Conservation (phyloP, 2,888 invertebrate species). For the Acleris literana region DNA sequence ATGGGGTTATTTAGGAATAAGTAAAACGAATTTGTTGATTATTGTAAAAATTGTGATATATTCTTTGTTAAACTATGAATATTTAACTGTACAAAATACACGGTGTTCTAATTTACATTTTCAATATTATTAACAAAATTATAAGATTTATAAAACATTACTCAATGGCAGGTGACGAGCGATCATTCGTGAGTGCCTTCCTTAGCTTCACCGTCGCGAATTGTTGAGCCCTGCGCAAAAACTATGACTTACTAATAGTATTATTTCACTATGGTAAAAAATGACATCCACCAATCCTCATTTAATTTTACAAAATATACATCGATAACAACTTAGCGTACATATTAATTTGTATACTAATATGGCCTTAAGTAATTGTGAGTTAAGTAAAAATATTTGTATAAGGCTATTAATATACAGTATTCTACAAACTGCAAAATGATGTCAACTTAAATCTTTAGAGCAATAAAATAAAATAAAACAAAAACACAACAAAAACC, state of each 20-base stretch:
- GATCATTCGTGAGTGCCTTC: constrained; percentile 93
- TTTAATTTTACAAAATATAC: constrained; percentile 20
- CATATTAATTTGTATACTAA: constrained; percentile 31
- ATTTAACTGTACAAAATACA: constrained; percentile 84
- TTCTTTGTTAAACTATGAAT: constrained; percentile 83
- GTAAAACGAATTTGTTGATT: constrained; percentile 61
- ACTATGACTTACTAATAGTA: constrained; percentile 36
- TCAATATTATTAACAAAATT: constrained; percentile 79
- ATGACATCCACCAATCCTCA: background rate
- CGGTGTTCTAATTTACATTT: constrained; percentile 79
- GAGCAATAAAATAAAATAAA: constrained; percentile 37
- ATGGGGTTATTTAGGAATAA: background rate
- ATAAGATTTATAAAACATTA: constrained; percentile 70
- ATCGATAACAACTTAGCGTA: constrained; percentile 5
- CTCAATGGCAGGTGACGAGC: constrained; percentile 90
- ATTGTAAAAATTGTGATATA: constrained; percentile 83
- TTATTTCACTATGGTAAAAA: constrained; percentile 25
- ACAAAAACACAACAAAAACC: constrained; percentile 54
- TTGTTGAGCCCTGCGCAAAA: constrained; percentile 89
- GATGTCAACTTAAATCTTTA: constrained; percentile 34
- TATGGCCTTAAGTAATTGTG: constrained; percentile 36
- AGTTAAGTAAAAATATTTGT: constrained; percentile 19
- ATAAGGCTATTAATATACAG: constrained; percentile 22
- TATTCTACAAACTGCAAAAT: constrained; percentile 36
- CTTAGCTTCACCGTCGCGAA: constrained; percentile 95